Base-by-base conservation (phyloP, 2,888 invertebrate genomes). In the Steinernema hermaphroditum region DNA sequence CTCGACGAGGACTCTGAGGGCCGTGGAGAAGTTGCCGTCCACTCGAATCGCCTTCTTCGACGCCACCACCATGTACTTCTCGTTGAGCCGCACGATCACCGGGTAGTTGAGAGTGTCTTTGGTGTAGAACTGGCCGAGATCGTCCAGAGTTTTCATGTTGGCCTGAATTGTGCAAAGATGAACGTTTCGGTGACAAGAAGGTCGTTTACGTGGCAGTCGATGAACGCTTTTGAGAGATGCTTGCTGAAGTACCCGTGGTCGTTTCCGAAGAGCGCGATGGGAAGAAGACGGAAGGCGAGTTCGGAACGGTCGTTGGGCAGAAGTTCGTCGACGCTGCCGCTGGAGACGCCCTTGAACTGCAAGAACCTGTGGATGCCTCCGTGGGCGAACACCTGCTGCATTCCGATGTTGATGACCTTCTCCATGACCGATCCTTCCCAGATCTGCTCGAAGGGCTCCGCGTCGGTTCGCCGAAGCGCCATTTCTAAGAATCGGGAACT, bases 241-340 rank as follows among this genome's bases (percentile, higher is more conserved):
- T 54, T 54, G 54, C 54, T 54, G 54, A 54, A 54, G 54, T 27
- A 54, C 2, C n/a, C 54, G 27, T 54, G 54, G 27, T 54, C 54
- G 54, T 54, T 54, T 27, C 54, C 54, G 27, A 54, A 54, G 12
- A 54, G 27, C 2, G 54, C 54, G 27, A 54, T 27, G 24, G 54
- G 54, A 27, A 54, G 54, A 27, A 54, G 54, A 54, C 54, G 54
- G 16, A 54, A 16, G 16, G 54, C 54, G 16, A 54, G 54, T 27
- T 54, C 54, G 24, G 54, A 22, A 27, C 54, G 54, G 27, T 54
- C 54, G 27, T 54, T 54, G 16, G 27, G 27, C 2, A 22, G 19
- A 6, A 54, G 27, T 6, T 9, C 9, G 9, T 54, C 27, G 54
- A 54, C 16, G 12, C 19, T 12, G 6, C n/a, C 27, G 12, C 27